Evolutionary conservation across 2,888 invertebrate species (phyloP).

Genomic region (Chorisops tibialis): DNA sequence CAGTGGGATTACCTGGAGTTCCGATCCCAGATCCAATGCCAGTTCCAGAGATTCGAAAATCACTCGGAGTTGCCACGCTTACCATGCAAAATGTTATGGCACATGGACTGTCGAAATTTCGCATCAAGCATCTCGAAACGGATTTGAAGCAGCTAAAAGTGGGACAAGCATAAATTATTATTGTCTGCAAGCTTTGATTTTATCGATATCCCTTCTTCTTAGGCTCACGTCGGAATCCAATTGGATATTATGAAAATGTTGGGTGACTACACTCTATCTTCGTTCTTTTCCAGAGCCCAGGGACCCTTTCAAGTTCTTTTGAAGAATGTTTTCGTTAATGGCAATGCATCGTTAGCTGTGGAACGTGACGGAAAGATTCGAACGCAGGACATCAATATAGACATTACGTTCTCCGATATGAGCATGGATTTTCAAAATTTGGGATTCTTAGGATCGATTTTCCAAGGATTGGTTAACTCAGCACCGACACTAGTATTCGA

Average conservation of each 20-base stretch:
- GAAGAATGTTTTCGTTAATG: conserved; percentile 65
- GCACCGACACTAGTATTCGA: conserved; percentile 80
- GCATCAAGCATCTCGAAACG: conserved; percentile 66
- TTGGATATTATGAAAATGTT: conserved; percentile 68
- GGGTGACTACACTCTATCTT: conserved; percentile 72
- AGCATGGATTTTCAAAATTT: conserved; percentile 79
- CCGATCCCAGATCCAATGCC: conserved; percentile 77
- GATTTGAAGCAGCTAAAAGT: conserved; percentile 76
- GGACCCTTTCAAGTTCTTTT: conserved; percentile 79
- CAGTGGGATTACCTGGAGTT: conserved; percentile 74
- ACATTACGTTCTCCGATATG: conserved; percentile 71
- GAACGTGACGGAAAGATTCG: conserved; percentile 71
- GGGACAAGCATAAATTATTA: conserved; percentile 29
- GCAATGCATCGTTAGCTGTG: conserved; percentile 67
- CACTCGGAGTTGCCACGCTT: conserved; percentile 66
- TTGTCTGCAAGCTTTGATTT: neutral
- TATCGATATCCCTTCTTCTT: conserved; percentile 22
- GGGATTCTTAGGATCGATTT: conserved; percentile 66
- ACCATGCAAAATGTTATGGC: conserved; percentile 68
- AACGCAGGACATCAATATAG: conserved; percentile 75
- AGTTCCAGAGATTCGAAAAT: conserved; percentile 72
- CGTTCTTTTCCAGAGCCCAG: conserved; percentile 66
- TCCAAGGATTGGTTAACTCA: conserved; percentile 75
- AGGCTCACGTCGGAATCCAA: conserved; percentile 69
- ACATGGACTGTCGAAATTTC: conserved; percentile 74